These are phyloP conservation scores for Hyla sarda DNA, from an alignment of 2,113 vertebrate species.

Conservation along the genomic window DNA sequence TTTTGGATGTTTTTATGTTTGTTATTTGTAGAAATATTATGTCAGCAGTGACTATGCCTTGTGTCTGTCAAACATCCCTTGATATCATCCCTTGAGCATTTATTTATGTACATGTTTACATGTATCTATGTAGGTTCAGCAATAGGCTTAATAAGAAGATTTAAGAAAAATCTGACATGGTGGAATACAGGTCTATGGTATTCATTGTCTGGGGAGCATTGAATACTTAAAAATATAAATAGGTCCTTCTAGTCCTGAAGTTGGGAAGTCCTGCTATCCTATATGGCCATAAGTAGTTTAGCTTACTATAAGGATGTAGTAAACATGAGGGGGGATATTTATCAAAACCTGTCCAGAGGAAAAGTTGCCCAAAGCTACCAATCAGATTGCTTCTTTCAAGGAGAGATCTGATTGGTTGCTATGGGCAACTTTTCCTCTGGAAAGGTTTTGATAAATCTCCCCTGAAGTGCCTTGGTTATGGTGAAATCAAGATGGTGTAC, in stretches of 20 bases:
- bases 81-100: neutral
- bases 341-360: too few species aligned
- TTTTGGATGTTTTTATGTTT: neutral
- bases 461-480: neutral
- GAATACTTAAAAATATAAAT: neutral
- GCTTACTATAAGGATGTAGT: too few species aligned
- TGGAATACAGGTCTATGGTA: neutral
- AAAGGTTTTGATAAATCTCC: too few species aligned
- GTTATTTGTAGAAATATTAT: neutral
- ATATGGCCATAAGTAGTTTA: neutral
- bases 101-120: neutral
- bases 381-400: too few species aligned
- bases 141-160: neutral
- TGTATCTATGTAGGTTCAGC: neutral
- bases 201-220: neutral
- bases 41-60: neutral
- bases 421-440: too few species aligned
- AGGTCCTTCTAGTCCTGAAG: neutral
- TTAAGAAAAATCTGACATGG: neutral
- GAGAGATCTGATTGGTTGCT: too few species aligned
- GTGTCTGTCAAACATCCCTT: neutral
- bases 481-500: neutral
- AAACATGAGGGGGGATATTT: too few species aligned
- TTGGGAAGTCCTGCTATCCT: neutral
- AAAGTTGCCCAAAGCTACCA: too few species aligned